Base-by-base conservation (phyloP, 2,797 vertebrate species). In the Premnoplex brunnescens region DNA sequence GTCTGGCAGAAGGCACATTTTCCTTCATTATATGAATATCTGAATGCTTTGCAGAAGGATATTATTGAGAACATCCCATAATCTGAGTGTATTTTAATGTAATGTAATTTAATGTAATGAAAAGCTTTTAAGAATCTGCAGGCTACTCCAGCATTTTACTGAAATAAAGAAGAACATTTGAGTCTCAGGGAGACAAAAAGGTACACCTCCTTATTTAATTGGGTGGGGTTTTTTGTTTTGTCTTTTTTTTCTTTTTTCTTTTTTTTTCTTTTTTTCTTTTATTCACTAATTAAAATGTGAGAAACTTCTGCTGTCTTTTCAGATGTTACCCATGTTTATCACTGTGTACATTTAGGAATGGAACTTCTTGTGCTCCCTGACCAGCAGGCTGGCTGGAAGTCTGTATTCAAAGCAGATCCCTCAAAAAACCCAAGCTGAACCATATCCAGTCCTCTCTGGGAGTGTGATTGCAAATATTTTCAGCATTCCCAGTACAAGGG, bases 291-390 rank as follows among this genome's bases (percentile, higher is more conserved):
- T 85, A 34, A 81, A 88, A 64, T n/a, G 13, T 60, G 30, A 78
- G n/a, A 54, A 49, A 54, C 1, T 52, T 78, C 37, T 72, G 10
- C 58, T 62, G 14, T 48, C 7, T 69, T 30, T 84, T 67, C 10
- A 51, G 30, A 23, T 1, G 0, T 44, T 85, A 91, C 15, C 28
- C 2, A 4, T 30, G 16, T 41, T 88, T 86, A 76, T 9, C 21
- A 12, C 6, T 62, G 17, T 37, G 17, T 3, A 1, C 8, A n/a
- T 55, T 63, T 44, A 55, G 44, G 49, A 87, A 82, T 34, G 39
- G 44, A 81, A 36, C 7, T 23, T 17, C 36, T 84, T 43, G 16
- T 0, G 0, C 8, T 2, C 48, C 37, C 7, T 26, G 16, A 60
- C 37, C 2, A 1, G 32, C 9, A 48, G 9, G 5, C 5, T 79